Evolutionary conservation across 2,888 invertebrate genomes (phyloP), one percentile per base, ranked within the genome.

Genomic region (Gnatocerus cornutus): DNA sequence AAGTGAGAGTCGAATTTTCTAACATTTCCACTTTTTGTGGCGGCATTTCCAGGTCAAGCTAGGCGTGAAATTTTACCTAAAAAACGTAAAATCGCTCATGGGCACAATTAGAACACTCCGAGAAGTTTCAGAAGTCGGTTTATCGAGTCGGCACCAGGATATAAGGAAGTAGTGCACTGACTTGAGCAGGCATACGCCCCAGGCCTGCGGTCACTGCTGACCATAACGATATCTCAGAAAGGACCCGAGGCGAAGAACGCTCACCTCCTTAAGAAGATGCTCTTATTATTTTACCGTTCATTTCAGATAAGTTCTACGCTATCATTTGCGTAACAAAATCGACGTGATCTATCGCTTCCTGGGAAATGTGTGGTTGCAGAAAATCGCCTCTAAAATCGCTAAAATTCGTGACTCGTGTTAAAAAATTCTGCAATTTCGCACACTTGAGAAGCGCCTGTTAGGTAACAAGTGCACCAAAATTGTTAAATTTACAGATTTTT

Each of bases 141-240:
- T 12, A 6, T 6, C 41, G 41, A 41, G 6, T n/a, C 29, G 48
- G 48, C 65, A 59, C 46, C 33, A 62, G 66, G 61, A 55, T 48
- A 65, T 55, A 62, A 71, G 72, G 72, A 72, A 72, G 72, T 72
- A 72, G 72, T 71, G 72, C 72, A 68, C 58, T 53, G 48, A 52
- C 56, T 70, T 30, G 12, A 14, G 14, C 43, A 12, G 63, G 66
- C 58, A 33, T 59, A 55, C 53, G 65, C 39, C 61, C 59, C 70
- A 45, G 61, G 59, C 63, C 70, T 53, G 58, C 61, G 72, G 72
- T 46, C 64, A 52, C 33, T 33, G 13, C 58, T 63, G 52, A 68
- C 68, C 64, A 68, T 68, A 62, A 53, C 64, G 59, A 70, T 68
- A 62, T 53, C 50, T 67, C 39, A 39, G 13, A 58, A 48, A 33